Base-by-base conservation (phyloP, 2,113 vertebrate genomes). In the Eptatretus burgeri region DNA sequence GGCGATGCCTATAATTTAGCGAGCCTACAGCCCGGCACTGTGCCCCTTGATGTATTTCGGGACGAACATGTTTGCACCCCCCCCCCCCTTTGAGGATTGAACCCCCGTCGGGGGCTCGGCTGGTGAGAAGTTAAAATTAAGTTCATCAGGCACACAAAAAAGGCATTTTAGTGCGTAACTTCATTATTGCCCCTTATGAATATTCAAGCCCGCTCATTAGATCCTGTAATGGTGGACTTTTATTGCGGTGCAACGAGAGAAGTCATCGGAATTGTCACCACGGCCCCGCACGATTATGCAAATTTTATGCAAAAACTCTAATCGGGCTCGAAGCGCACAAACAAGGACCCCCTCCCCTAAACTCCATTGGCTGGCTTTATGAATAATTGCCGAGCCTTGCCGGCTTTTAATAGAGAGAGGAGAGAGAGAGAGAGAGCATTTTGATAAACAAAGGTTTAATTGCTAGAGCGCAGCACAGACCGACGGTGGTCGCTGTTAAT, bases 361-460 rank as follows among this genome's bases (percentile, higher is more conserved):
- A 60, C 56, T 60, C 56, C 56, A 60, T 60, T 60, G 56, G 56
- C 56, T 60, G 56, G 56, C 56, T 60, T 60, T 60, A 60, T 60
- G 56, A 60, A 60, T 60, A 60, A 60, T 60, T 60, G 20, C 56
- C n/a, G 56, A 60, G 56, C 56, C 56, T 60, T 12, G n/a, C 56
- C 56, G n/a, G 56, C n/a, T 20, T 60, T 60, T 60, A 17, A 60
- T 41, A 60, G n/a, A 60, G 56, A n/a, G n/a, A n/a, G n/a, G n/a
- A 60, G n/a, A 60, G 56, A n/a, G n/a, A n/a, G n/a, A 60, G 20
- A n/a, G 56, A n/a, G 56, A 17, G 56, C 56, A n/a, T 60, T 60
- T 60, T 60, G 56, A 60, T 60, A 60, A 60, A 60, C 56, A 60
- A 60, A 60, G 56, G n/a, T 60, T 60, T 60, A 60, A 60, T 60